Evolutionary conservation across 2,888 invertebrate species (phyloP), one percentile per base, ranked within the genome.

Genomic region (Colletes collaris): DNA sequence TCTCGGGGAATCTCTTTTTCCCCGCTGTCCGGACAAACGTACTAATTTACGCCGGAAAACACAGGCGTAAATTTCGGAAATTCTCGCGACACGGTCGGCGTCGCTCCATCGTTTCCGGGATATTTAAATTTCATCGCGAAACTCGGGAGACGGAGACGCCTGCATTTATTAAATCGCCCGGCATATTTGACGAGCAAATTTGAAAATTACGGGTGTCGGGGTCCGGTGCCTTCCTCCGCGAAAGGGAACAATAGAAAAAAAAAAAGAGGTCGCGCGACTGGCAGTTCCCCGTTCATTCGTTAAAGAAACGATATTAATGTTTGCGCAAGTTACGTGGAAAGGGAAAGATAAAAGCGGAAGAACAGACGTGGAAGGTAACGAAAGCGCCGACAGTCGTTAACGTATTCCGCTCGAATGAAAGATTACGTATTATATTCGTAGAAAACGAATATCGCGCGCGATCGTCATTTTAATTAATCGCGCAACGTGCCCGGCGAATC

Each of bases 91-190:
- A 40, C 40, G 49, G 1, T 49, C 19, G 13, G 13, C 3, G 11
- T 0, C 11, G 16, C 53, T 10, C 19, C 11, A 11, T 10, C 44
- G 44, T 13, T 46, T 13, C 49, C 49, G 13, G 66, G 74, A 82
- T 71, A 69, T 79, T 84, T 84, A 86, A 85, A 80, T 84, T 86
- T 86, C 82, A 86, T 86, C 80, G 73, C 68, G 65, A 86, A 86
- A 86, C 82, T 86, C 86, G 27, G 27, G 27, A 16, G 37, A 65
- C 64, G 72, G 75, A 65, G 75, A 80, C 75, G 78, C 74, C 27
- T 78, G 82, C 83, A 83, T 83, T 86, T 82, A 86, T 86, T 83
- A 86, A 83, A 83, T 74, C 71, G 67, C 58, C 62, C 6, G 66
- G 79, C 76, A 78, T 83, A 82, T 83, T 80, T 81, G 81, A 76